Percentiles rank a stretch among this genome's conserved stretches.
phyloP scores from a whole-genome alignment of 2,113 vertebrate genomes.

The Hemiprocne comata region DNA sequence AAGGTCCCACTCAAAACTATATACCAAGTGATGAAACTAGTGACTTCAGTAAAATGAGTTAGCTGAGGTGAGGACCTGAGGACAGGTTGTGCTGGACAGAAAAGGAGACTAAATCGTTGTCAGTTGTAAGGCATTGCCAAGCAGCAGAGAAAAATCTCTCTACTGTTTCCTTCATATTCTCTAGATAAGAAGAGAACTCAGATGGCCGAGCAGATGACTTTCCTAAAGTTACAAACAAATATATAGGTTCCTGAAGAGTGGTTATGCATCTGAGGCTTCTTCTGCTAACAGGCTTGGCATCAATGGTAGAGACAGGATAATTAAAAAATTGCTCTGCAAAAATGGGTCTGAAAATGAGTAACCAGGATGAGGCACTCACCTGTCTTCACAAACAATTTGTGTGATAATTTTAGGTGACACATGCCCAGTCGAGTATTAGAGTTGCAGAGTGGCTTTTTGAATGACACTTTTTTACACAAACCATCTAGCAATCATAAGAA shows the following conservation, averaged over 20 bases:
- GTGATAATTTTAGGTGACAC: neutral
- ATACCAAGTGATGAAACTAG: neutral
- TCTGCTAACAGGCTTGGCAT: neutral
- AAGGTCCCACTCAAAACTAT: neutral
- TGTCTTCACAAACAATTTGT: neutral
- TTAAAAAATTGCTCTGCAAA: neutral
- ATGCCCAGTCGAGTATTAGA: neutral
- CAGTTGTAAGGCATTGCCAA: neutral
- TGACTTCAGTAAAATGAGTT: neutral
- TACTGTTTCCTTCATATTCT: neutral
- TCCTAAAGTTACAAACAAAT: neutral
- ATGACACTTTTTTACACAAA: neutral
- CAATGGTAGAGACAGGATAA: neutral
- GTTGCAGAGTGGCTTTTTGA: neutral
- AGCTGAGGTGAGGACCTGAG: neutral
- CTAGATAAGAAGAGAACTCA: neutral
- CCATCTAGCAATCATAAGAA: neutral
- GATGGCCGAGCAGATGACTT: neutral
- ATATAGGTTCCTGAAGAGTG: neutral
- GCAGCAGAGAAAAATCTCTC: neutral
- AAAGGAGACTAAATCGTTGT: neutral
- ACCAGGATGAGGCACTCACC: neutral
- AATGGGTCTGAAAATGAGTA: neutral
- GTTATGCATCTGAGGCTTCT: neutral
- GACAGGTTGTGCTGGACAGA: neutral